Base-by-base conservation (phyloP, 2,888 invertebrate species). In the Adelphocoris suturalis region DNA sequence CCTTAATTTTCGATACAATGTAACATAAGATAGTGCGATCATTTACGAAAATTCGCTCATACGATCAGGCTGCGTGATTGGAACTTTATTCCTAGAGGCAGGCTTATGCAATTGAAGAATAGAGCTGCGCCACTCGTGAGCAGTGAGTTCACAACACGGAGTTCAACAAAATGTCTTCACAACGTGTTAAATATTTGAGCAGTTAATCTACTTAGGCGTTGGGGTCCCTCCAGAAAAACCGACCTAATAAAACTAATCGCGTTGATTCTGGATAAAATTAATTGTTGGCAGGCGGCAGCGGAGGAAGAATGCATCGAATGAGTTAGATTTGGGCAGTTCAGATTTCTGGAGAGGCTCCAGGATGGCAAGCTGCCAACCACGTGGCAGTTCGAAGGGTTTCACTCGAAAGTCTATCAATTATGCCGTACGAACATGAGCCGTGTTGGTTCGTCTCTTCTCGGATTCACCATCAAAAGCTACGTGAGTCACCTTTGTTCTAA, bases 221-320 rank as follows among this genome's bases (percentile, higher is more conserved):
- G 68, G 68, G 23, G 27, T 5, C 9, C 19, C 2, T 27, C 52
- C 14, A 68, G 0, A 68, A 68, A 68, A 23, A 23, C 12, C 52
- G 14, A 13, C 19, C 68, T 68, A 57, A 68, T 68, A 68, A 23
- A 19, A 68, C 68, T 23, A 68, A 68, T 68, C 68, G 68, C 27
- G 68, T 68, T 68, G 68, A 68, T 68, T 23, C 68, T 11, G 68
- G 27, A 46, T 46, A 78, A 78, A 78, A 47, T 78, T 9, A 78
- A 78, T 78, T 78, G 78, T 47, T 78, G 78, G 78, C 78, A 47
- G 47, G 46, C 78, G 78, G 37, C 78, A 27, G 23, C 46, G 37
- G 46, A 14, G 46, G 46, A 78, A 78, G 78, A 78, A 78, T 78
- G 78, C 78, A 78, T 46, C 78, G 78, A 78, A 78, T 78, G 47